Base-by-base conservation (phyloP, 2,888 invertebrate species). In the Lapara coniferarum region DNA sequence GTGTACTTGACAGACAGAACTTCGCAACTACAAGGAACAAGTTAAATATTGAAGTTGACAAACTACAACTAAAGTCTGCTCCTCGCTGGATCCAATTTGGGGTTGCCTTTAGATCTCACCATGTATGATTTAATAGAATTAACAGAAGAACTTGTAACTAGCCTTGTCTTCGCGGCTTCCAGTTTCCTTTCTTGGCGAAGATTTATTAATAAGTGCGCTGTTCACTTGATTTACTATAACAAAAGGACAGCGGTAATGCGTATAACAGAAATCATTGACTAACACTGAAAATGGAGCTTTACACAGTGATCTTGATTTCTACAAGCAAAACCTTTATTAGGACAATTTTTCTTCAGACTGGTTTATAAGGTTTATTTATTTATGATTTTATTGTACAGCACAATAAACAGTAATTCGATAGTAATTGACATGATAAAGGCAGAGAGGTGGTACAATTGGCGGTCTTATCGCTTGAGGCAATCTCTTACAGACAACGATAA, bases 11-110 rank as follows among this genome's bases (percentile, higher is more conserved):
- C 81, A 84, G 84, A 80, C 77, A 83, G 77, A 85, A 86, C 80
- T 87, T 85, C 72, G 76, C 74, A 85, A 87, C 85, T 86, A 82
- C 81, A 80, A 80, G 79, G 85, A 80, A 76, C 85, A 89, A 89
- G 87, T 88, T 86, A 87, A 90, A 90, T 89, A 90, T 89, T 89
- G 85, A 84, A 89, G 85, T 89, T 89, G 87, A 87, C 88, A 85
- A 89, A 89, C 87, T 87, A 78, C 77, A 76, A 74, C 79, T 78
- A 75, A 80, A 85, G 83, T 82, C 81, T 81, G 80, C 77, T 77
- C 80, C 73, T 72, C 73, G 73, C 71, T 77, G 77, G 77, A 82
- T 84, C 78, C 81, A 83, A 84, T 84, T 81, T 82, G 79, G 78
- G 79, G 82, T 77, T 81, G 78, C 75, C 74, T 75, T 78, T 76